Evolutionary conservation across 2,113 vertebrate genomes (phyloP).

Genomic region (Bubo scandiacus): DNA sequence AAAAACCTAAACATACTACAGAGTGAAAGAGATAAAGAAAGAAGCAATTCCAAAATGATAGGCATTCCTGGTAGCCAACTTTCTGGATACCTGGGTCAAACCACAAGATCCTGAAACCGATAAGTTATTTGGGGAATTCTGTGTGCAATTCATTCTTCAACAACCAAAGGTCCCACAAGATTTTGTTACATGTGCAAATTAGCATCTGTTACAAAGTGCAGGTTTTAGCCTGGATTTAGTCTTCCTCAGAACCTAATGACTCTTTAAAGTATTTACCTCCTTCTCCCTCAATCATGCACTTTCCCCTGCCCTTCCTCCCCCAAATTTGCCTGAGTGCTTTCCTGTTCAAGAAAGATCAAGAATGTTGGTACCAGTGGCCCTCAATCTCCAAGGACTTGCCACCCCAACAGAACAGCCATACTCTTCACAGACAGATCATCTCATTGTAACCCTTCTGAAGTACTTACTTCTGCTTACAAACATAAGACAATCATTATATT

Average conservation of each 20-base stretch:
- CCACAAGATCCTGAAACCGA: not conserved
- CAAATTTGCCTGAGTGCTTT: not conserved
- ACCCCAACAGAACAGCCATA: not conserved
- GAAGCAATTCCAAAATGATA: not conserved
- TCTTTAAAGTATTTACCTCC: not conserved
- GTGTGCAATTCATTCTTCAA: not conserved
- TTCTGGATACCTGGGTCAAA: not conserved
- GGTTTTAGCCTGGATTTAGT: not conserved
- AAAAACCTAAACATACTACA: not conserved
- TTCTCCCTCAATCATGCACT: not conserved
- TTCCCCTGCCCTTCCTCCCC: accelerated
- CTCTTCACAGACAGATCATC: not conserved
- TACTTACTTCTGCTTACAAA: not conserved
- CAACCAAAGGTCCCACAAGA: not conserved
- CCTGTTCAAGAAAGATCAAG: not conserved
- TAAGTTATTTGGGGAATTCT: not conserved
- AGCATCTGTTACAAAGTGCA: not conserved
- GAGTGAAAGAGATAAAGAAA: not conserved
- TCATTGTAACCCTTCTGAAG: not conserved
- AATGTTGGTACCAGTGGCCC: not conserved
- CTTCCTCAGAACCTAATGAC: not conserved
- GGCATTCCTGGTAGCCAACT: not conserved
- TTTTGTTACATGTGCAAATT: not conserved
- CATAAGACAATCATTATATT: not conserved
- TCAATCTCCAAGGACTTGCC: not conserved